Evolutionary conservation across 1,140 invertebrate species (phyloP).

Genomic region (Potamilus streckersoni): DNA sequence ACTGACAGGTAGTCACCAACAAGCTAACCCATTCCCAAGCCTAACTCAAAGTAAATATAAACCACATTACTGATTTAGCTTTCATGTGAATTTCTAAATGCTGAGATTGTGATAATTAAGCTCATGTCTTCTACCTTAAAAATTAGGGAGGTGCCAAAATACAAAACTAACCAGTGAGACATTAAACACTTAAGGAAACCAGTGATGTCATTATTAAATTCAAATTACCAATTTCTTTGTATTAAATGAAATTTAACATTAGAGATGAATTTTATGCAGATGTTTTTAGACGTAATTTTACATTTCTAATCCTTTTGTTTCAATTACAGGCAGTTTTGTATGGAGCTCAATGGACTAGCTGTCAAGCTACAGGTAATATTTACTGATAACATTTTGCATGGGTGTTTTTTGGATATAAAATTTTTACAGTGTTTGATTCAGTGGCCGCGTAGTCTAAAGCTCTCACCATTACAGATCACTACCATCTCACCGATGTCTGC

Average conservation of each 20-base stretch:
- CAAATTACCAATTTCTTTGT: background rate
- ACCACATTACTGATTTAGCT: no score
- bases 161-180: no score
- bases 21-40: no score
- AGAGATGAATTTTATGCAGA: background rate
- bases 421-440: no score
- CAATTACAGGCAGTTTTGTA: constrained; percentile 91
- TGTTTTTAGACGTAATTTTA: background rate
- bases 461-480: background rate
- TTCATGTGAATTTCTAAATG: no score
- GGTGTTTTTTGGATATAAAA: background rate
- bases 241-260: background rate
- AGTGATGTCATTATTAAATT: background rate
- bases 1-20: no score
- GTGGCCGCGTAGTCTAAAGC: no score
- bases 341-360: constrained; percentile 98
- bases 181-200: no score
- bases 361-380: constrained; percentile 77
- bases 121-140: no score
- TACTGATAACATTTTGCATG: background rate
- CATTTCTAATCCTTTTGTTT: constrained; percentile 3
- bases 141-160: no score
- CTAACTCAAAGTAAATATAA: no score
- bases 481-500: background rate
- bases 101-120: no score